Base-by-base conservation (phyloP, 2,888 invertebrate genomes). In the Sisyra nigra region DNA sequence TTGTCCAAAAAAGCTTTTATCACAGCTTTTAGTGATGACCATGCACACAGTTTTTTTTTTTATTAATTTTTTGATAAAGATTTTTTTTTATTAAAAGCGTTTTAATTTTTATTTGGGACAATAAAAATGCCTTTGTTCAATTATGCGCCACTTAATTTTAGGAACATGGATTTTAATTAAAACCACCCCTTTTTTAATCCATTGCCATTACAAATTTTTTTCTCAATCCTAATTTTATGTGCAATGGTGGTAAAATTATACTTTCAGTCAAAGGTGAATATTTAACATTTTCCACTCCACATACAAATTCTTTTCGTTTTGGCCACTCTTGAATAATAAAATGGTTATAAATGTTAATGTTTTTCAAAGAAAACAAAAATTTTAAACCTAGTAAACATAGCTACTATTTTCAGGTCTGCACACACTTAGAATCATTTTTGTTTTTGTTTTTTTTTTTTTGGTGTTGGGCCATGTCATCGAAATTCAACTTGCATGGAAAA, bases 111-210 rank as follows among this genome's bases (percentile, higher is more conserved):
- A 10, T 37, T 14, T 4, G 37, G 37, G 7, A 14, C 37, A 17
- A 37, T 13, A 7, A 37, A 37, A 37, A 37, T 37, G 4, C 37
- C 37, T 37, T 37, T 18, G 17, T 37, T 37, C 5, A 37, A 13
- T 18, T 37, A 17, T 5, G 18, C 37, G n/a, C 17, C 18, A 13
- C 18, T 15, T 17, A 37, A n/a, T 7, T 13, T 17, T 7, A 18
- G 18, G 11, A 37, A 37, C 8, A 15, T 13, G 5, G 4, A 4
- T 7, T 6, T 37, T 4, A 37, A n/a, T 15, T 8, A 37, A 37
- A 37, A 15, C 8, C 14, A 8, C 11, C 37, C 8, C 37, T 6
- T n/a, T 37, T 17, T 37, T 37, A 10, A 17, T 37, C 18, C n/a
- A 37, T 6, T 8, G 37, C 14, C 14, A 17, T 37, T 37, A 37